A percentile compares a stretch with the other conserved stretches of the same genome.
Conservation (phyloP, 2,113 vertebrate genomes). For the Chinchilla lanigera region DNA sequence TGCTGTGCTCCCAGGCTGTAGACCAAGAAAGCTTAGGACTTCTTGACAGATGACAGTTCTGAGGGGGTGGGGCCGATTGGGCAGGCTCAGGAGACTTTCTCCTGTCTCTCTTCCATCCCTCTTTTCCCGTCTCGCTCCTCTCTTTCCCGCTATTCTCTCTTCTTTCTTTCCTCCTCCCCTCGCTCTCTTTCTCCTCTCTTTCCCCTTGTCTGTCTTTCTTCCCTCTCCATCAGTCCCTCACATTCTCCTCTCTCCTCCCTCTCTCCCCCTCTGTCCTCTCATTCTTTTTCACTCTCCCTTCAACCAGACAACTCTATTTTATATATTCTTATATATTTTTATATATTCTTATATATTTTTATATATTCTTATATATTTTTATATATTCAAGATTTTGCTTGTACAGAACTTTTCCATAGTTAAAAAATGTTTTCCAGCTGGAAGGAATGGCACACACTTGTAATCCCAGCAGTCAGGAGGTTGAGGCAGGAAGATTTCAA, state of each 20-base stretch:
- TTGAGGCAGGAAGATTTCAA: background rate
- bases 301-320: background rate
- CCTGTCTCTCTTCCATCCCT: no score
- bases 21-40: background rate
- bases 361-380: background rate
- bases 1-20: background rate
- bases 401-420: background rate
- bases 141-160: background rate
- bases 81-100: background rate
- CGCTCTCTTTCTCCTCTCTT: background rate
- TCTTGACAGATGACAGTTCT: background rate
- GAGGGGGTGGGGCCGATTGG: background rate
- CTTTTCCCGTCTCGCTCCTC: background rate
- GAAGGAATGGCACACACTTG: background rate
- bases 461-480: background rate
- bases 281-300: background rate
- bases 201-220: background rate
- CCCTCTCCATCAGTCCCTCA: no score
- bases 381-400: background rate
- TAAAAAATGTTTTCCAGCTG: background rate
- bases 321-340: background rate
- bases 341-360: background rate
- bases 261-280: background rate
- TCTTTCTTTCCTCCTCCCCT: rapidly evolving
- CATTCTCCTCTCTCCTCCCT: background rate